Base-by-base conservation (phyloP, 2,888 invertebrate genomes). In the Leptogaster cylindrica region DNA sequence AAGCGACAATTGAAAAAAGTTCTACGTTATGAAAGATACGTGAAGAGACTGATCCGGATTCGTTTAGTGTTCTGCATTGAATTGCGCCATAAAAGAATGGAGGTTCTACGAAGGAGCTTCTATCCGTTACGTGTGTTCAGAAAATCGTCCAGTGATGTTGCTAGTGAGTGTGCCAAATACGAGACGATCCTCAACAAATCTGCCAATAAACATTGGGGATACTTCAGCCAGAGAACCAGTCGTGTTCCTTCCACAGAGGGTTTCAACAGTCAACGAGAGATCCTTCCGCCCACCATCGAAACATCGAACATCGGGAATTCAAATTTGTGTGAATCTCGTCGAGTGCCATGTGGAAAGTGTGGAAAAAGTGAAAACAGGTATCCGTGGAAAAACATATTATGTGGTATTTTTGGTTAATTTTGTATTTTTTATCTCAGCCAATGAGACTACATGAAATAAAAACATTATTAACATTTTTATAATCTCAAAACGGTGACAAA, bases 41-140 rank as follows among this genome's bases (percentile, higher is more conserved):
- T 50, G 25, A 36, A 39, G 2, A 81, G 87, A 20, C 87, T 88
- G 74, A 85, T 89, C 20, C 82, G 87, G 66, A 85, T 89, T 16
- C 82, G 89, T 12, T 85, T 89, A 51, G 87, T 89, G 84, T 79
- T 89, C 73, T 87, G 88, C 8, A 78, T 89, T 69, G 82, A 89
- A 68, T 83, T 89, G 81, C 83, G 87, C 2, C 79, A 79, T 72
- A 78, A 76, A 67, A 77, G 76, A 68, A 79, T 80, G 79, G 79
- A 78, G 71, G 70, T 80, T 48, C 73, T 79, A 55, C 76, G 76
- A 1, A 76, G 76, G 50, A 67, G 76, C 48, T 72, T 74, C 25
- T 69, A 77, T 66, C 77, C 74, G 50, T 74, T 76, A 70, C 76
- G 79, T 5, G 77, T 78, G 6, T 79, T 79, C 64, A 75, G 23